phyloP scores from a whole-genome alignment of 2,888 invertebrate genomes.

The Tetrapedia diversipes region DNA sequence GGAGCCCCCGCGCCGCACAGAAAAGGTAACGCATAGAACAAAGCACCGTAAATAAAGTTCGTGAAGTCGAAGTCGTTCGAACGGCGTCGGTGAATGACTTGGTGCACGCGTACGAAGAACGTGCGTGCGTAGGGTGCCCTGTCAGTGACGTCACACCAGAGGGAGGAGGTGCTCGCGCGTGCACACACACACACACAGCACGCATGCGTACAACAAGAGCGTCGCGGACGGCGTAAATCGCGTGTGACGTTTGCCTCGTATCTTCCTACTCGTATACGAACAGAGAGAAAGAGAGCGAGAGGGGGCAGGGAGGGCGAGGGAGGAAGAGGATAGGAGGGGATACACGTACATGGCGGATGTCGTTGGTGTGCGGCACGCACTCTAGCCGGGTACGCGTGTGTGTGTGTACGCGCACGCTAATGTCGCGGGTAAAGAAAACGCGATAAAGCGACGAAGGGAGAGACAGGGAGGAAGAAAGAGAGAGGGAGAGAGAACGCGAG shows the following conservation, averaged over 20 bases:
- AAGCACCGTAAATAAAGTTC: neutral
- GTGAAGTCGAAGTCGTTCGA: constrained; percentile 1
- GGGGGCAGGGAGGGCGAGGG: too few species aligned
- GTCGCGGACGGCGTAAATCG: constrained; percentile 51
- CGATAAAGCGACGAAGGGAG: constrained; percentile 51
- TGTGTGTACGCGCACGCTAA: constrained; percentile 53
- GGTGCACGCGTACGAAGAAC: constrained; percentile 13
- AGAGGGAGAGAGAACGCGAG: constrained; percentile 43
- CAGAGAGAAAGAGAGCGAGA: too few species aligned
- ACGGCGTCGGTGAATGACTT: constrained; percentile 54
- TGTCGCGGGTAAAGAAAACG: constrained; percentile 60
- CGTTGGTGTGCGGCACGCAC: constrained; percentile 24
- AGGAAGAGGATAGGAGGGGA: neutral
- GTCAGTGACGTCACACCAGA: constrained; percentile 59
- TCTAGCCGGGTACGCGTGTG: constrained; percentile 31
- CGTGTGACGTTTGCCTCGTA: constrained; percentile 59
- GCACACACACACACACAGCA: neutral
- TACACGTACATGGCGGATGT: too few species aligned
- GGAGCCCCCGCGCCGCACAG: neutral
- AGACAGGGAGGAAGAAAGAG: constrained; percentile 39
- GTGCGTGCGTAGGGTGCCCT: constrained; percentile 55
- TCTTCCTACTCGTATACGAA: constrained; percentile 37
- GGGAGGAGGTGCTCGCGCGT: neutral
- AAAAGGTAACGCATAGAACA: neutral
- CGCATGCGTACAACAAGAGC: neutral